Evolutionary conservation across 2,888 invertebrate genomes (phyloP), one percentile per base, ranked within the genome.

Genomic region (Cactoblastis cactorum): DNA sequence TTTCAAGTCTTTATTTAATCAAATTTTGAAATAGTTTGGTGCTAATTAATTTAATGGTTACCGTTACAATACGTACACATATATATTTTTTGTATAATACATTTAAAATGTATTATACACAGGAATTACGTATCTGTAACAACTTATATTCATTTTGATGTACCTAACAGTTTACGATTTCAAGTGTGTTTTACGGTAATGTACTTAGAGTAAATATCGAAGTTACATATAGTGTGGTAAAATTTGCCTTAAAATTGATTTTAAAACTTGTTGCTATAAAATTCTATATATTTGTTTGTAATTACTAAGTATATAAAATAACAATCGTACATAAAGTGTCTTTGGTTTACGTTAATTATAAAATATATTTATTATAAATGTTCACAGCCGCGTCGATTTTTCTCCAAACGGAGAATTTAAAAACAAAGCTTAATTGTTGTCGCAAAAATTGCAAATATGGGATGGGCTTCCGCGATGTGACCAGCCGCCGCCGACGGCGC

Each of bases 401-500:
- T 81, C 79, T 78, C 74, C 58, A 68, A 74, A 69, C 52, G 65
- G 78, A 73, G 75, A 80, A 69, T 66, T 63, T 69, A 54, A 67
- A 81, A 86, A 87, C 87, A 85, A 86, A 88, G 89, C 89, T 89
- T 89, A 89, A 89, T 89, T 89, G 89, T 89, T 89, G 89, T 89
- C 87, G 89, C 81, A 81, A 87, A n/a, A 76, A 55, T 83, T 83
- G 85, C 79, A 84, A 88, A 80, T 62, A 91, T 91, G 92, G 92
- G 92, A 92, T 92, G 92, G 92, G 92, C 92, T 92, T 91, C 91
- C 92, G 92, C 92, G 91, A 92, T 92, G 92, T 91, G 91, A 92
- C 92, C 92, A 92, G 89, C 89, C 91, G 91, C 91, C 90, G 92
- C 91, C 68, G 74, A 79, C 75, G 74, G 69, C 77, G 82, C 80